These are phyloP conservation scores for Cheilosia soror DNA, from an alignment of 2,888 invertebrate species.

Conservation along the genomic window DNA sequence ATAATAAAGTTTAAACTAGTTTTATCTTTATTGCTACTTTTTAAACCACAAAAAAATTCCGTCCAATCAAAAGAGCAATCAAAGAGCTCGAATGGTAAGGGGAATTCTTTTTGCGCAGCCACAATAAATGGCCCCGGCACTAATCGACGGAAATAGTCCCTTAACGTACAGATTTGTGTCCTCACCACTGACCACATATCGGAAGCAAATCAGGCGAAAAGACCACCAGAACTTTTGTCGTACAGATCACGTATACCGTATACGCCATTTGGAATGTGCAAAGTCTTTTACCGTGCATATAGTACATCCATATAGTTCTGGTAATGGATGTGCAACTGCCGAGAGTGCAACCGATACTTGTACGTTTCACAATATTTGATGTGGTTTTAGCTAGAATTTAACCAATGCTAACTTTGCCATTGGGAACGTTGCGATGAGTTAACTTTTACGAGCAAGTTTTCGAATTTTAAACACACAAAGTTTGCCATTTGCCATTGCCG, in stretches of 20 bases:
- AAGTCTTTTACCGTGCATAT: conserved; percentile 15
- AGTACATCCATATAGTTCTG: not conserved
- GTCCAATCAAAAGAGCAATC: not conserved
- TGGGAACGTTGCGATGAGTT: not conserved
- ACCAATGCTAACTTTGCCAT: conserved; percentile 35
- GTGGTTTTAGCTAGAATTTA: conserved; percentile 46
- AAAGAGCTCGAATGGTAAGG: not conserved
- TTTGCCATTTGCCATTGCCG: not conserved
- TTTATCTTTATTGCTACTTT: conserved; percentile 36
- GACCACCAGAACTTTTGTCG: conserved; percentile 35
- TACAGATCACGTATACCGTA: conserved; percentile 57
- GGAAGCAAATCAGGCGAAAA: conserved; percentile 50
- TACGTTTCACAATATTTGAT: conserved; percentile 44
- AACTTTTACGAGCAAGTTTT: not conserved
- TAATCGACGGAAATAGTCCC: conserved; percentile 51
- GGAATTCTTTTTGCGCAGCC: not conserved
- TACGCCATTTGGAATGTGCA: conserved; percentile 17
- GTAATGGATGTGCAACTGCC: conserved; percentile 28
- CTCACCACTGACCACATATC: conserved; percentile 47
- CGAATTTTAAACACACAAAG: not conserved
- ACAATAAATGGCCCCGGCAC: not conserved
- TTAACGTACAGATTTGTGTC: conserved; percentile 24
- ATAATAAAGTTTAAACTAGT: conserved; percentile 19
- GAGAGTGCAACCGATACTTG: conserved; percentile 13
- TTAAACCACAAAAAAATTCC: conserved; percentile 13